These are phyloP conservation scores for Corythucha ciliata DNA, from an alignment of 2,888 invertebrate species.

Conservation along the genomic window DNA sequence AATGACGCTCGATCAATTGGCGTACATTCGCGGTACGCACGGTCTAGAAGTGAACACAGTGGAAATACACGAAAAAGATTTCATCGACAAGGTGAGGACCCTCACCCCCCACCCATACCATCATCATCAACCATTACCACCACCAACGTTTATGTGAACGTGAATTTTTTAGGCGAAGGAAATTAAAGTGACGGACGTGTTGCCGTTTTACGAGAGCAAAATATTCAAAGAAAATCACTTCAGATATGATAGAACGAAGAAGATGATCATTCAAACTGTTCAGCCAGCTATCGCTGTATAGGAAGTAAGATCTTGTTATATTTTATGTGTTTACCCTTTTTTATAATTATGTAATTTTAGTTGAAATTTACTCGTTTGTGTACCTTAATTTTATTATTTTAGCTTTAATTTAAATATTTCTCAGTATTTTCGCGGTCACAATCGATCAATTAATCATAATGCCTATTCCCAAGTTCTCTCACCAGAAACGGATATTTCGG, in stretches of 20 bases:
- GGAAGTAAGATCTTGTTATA: no score
- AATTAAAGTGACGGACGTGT: conserved; percentile 79
- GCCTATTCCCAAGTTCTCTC: no score
- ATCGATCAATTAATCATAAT: no score
- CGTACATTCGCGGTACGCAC: conserved; percentile 64
- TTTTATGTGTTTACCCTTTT: no score
- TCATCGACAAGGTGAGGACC: conserved; percentile 55
- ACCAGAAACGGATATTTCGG: no score
- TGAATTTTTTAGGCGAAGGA: conserved; percentile 66
- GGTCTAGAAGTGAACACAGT: conserved; percentile 55
- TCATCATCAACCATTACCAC: not conserved
- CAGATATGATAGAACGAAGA: conserved; percentile 70
- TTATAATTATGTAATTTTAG: no score
- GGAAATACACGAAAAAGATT: conserved; percentile 77
- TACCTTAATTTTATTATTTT: no score
- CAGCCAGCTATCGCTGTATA: no score
- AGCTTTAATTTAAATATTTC: no score
- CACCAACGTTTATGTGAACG: not conserved
- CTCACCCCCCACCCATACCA: not conserved
- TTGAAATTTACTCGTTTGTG: no score
- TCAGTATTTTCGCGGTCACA: no score
- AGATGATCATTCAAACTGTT: conserved; percentile 68
- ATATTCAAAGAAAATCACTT: conserved; percentile 84
- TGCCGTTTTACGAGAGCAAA: conserved; percentile 83
- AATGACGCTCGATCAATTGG: conserved; percentile 79